Conservation (phyloP, 1,140 invertebrate species). For the Scaptomyza hsui region DNA sequence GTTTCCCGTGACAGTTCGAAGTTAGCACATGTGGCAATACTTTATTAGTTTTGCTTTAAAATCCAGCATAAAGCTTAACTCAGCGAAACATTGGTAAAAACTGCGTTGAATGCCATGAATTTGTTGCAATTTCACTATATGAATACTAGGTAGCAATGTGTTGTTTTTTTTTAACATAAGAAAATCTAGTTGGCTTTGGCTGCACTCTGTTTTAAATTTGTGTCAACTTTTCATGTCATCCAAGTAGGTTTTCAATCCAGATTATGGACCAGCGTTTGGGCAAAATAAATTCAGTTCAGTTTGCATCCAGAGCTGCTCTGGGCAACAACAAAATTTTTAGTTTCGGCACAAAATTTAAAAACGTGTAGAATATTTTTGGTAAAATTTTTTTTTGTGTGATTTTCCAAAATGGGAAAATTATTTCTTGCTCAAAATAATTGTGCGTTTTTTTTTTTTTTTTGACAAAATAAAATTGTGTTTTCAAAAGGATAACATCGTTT, state of each 20-base stretch:
- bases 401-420: not conserved
- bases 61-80: too few relatives aligned
- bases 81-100: too few relatives aligned
- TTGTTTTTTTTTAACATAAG: too few relatives aligned
- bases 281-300: slow-evolving; percentile 6
- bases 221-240: not conserved
- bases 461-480: too few relatives aligned
- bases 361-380: not conserved
- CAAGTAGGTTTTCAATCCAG: not conserved
- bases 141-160: too few relatives aligned
- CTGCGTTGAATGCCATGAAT: too few relatives aligned
- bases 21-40: too few relatives aligned
- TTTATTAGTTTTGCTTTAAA: too few relatives aligned
- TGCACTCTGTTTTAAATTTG: not conserved
- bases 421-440: not conserved
- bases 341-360: slow-evolving; percentile 17
- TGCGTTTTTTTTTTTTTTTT: not conserved
- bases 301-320: not conserved
- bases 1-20: too few relatives aligned
- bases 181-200: not conserved
- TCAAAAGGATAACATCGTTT: too few relatives aligned
- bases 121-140: too few relatives aligned
- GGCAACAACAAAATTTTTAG: slow-evolving; percentile 5
- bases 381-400: slow-evolving; percentile 12
- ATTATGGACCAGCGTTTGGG: too few relatives aligned